These are phyloP conservation scores for Capromys pilorides DNA, from an alignment of 2,797 vertebrate genomes.

Conservation along the genomic window DNA sequence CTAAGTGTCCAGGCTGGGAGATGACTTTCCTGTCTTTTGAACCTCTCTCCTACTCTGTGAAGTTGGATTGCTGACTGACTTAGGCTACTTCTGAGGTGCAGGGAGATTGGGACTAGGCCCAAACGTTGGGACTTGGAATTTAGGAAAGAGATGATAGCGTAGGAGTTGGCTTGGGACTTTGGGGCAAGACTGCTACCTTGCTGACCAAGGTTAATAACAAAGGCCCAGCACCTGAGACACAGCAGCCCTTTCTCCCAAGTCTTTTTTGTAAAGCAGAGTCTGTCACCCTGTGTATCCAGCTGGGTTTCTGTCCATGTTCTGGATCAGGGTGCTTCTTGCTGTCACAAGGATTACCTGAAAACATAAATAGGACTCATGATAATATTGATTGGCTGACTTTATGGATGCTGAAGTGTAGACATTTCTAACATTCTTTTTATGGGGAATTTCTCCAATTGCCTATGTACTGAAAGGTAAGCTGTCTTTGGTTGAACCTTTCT, in stretches of 20 bases:
- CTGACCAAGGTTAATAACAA: background rate
- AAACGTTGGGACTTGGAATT: background rate
- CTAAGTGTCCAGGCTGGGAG: background rate
- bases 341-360: background rate
- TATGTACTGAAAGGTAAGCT: background rate
- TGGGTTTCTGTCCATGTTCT: background rate
- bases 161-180: background rate
- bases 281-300: background rate
- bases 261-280: background rate
- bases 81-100: background rate
- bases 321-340: background rate
- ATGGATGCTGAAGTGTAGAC: background rate
- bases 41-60: background rate
- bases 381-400: slow-evolving; percentile 8
- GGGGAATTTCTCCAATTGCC: background rate
- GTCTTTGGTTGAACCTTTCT: background rate
- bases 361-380: background rate
- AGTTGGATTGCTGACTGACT: background rate
- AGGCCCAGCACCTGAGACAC: background rate
- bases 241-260: background rate
- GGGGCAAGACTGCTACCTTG: background rate
- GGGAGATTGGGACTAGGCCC: background rate
- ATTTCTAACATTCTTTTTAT: background rate
- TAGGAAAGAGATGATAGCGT: background rate
- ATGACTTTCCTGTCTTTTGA: background rate